Evolutionary conservation across 2,888 invertebrate species (phyloP).

Genomic region (Cremastinae sp.): DNA sequence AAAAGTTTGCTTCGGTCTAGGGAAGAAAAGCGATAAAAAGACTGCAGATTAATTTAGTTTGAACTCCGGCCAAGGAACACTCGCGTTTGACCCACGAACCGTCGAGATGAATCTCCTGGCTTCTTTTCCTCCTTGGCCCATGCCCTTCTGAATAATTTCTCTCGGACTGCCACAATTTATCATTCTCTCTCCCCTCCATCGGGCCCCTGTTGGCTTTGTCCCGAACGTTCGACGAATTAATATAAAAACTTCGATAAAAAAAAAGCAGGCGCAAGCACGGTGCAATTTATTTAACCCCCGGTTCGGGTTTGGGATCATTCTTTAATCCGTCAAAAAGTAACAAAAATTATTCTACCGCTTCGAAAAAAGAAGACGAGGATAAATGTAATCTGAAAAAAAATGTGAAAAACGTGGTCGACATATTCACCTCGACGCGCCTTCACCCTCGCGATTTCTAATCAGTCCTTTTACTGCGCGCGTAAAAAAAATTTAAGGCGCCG

Average conservation of each 20-base stretch:
- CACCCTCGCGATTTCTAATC: conserved; percentile 42
- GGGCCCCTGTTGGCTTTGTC: neutral
- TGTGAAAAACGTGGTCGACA: neutral
- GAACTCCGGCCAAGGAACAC: conserved; percentile 26
- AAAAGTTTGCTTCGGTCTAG: neutral
- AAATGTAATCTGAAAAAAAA: neutral
- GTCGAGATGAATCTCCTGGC: conserved; percentile 57
- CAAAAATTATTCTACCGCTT: no score
- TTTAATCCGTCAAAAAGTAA: no score
- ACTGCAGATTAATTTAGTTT: conserved; percentile 25
- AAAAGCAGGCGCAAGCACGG: neutral
- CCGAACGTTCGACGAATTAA: neutral
- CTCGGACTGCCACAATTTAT: conserved; percentile 31
- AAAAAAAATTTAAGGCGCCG: conserved; percentile 21
- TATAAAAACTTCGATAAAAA: neutral
- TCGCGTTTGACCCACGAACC: conserved; percentile 19
- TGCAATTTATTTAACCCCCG: neutral
- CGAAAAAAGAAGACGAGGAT: no score
- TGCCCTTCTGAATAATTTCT: conserved; percentile 49
- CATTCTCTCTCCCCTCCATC: conserved; percentile 12
- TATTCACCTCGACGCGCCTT: neutral
- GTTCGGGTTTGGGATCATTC: no score
- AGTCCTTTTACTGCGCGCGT: conserved; percentile 34
- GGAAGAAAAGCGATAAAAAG: neutral
- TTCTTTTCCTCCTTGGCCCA: conserved; percentile 34